These are phyloP conservation scores for Leptestheria dahalacensis DNA, from an alignment of 1,140 invertebrate genomes.

Conservation along the genomic window DNA sequence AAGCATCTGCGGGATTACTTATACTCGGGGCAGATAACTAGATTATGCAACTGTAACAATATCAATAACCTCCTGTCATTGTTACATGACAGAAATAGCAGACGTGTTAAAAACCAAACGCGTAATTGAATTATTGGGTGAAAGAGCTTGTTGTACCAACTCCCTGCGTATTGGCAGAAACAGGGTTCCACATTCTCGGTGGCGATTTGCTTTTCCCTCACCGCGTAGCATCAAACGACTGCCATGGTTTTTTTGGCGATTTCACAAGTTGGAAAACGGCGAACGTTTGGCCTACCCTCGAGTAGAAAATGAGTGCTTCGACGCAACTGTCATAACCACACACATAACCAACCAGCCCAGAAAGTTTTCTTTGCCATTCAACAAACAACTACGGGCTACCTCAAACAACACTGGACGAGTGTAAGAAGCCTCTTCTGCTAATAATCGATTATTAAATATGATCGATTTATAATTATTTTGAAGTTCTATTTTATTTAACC, in stretches of 20 bases:
- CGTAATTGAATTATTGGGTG: not conserved
- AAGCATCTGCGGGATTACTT: too few species aligned
- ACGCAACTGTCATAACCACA: not conserved
- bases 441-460: too few species aligned
- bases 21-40: too few species aligned
- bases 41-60: too few species aligned
- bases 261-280: not conserved
- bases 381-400: not conserved
- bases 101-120: too few species aligned
- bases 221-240: not conserved
- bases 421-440: not conserved
- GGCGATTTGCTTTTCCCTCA: not conserved
- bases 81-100: too few species aligned
- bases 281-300: not conserved
- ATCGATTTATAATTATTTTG: too few species aligned
- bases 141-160: not conserved
- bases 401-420: too few species aligned
- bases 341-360: too few species aligned
- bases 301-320: not conserved
- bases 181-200: not conserved
- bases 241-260: not conserved
- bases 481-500: too few species aligned
- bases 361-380: not conserved
- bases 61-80: too few species aligned
- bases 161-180: not conserved